Evolutionary conservation across 2,888 invertebrate species (phyloP).

Genomic region (Helobdella robusta): DNA sequence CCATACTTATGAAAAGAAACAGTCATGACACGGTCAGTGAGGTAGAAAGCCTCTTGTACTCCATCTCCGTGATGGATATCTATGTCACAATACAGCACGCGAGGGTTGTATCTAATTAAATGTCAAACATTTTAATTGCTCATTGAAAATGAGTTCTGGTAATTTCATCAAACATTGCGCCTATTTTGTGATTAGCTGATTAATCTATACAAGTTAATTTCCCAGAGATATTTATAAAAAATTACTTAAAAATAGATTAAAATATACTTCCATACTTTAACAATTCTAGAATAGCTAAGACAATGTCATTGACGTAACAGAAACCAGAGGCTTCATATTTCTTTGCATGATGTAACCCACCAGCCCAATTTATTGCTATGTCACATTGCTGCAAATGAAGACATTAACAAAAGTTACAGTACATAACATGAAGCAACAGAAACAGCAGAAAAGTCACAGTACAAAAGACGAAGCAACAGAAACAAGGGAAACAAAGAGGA

Average conservation of each 20-base stretch:
- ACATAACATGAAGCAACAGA: neutral
- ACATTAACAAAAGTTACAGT: neutral
- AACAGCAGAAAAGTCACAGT: conserved; percentile 1
- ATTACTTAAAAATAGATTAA: conserved; percentile 25
- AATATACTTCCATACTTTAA: conserved; percentile 62
- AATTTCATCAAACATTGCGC: too few species aligned
- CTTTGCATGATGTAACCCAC: conserved; percentile 96
- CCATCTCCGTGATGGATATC: conserved; percentile 78
- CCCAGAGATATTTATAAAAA: neutral
- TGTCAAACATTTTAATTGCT: too few species aligned
- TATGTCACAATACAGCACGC: conserved; percentile 94
- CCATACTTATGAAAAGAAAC: conserved; percentile 98
- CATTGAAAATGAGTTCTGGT: too few species aligned
- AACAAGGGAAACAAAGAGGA: conserved; percentile 3
- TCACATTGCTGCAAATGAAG: conserved; percentile 56
- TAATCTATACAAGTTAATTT: too few species aligned
- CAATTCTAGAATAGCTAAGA: conserved; percentile 87
- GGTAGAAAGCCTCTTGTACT: conserved; percentile 93
- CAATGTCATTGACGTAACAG: conserved; percentile 98
- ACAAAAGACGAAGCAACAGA: neutral
- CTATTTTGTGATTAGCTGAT: too few species aligned
- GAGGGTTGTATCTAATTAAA: conserved; percentile 67
- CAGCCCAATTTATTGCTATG: conserved; percentile 98
- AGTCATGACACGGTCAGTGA: conserved; percentile 96
- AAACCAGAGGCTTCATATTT: conserved; percentile 98